Evolutionary conservation across 1,140 invertebrate species (phyloP), one percentile per base, ranked within the genome.

Genomic region (Babylonia areolata): DNA sequence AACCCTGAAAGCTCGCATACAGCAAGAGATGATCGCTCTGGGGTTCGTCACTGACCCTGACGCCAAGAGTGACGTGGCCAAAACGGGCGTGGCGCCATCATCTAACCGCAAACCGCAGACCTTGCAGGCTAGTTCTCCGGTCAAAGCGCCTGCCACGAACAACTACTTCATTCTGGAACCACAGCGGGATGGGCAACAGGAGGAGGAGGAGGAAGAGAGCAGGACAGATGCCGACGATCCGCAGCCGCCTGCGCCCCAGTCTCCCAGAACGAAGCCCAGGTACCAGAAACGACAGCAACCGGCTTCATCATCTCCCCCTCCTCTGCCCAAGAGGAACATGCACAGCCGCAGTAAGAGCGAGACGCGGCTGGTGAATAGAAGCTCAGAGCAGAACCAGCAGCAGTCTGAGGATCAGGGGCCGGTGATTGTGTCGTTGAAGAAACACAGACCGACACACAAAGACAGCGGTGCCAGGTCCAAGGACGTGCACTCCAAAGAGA

Each of bases 381-480:
- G 12, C 35, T 28, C 17, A 15, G 20, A 0, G 37, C 23, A 31
- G 15, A 42, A 23, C 6, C 54, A 82, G 6, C n/a, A n/a, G n/a
- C n/a, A n/a, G n/a, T n/a, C n/a, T n/a, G 82, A 84, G 17, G 82
- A 73, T 3, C n/a, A 64, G 35, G 82, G 82, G 2, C 82, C 82
- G 31, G 82, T 84, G 64, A 58, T 84, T 31, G 82, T 84, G 82
- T 75, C 82, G 5, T 40, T 84, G 37, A 84, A 84, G 82, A 84
- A 75, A 64, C 71, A 46, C 39, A 75, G 40, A 42, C 3, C 82
- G 3, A 12, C 20, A 33, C 35, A 73, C 40, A 3, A 31, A 11
- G 31, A 15, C 64, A 40, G 31, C 33, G 39, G 20, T 37, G 51
- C 2, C 23, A 31, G 6, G 33, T 17, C 78, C 3, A n/a, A 23